phyloP scores from a whole-genome alignment of 2,888 invertebrate species.

The Agonopterix alstromeriana region DNA sequence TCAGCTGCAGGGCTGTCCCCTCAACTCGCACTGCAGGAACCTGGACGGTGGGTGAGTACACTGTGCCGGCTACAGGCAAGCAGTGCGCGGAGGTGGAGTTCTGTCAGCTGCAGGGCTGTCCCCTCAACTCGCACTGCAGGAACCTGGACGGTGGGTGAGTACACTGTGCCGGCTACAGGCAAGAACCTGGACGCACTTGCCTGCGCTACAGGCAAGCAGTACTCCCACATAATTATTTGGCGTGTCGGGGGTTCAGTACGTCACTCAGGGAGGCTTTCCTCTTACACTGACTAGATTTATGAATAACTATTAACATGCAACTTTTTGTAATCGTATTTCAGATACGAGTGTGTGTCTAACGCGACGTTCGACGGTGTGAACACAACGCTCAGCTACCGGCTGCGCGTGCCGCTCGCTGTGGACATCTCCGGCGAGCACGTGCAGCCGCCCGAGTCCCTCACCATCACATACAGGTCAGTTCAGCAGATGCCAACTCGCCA shows the following conservation, averaged over 20 bases:
- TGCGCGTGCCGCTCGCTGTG: conserved; percentile 53
- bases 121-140: conserved; percentile 85
- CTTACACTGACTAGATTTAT: too few species aligned
- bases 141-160: conserved; percentile 87
- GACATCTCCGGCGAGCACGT: conserved; percentile 15
- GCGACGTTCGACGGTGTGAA: conserved; percentile 89
- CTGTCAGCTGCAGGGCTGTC: conserved; percentile 91
- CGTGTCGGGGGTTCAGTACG: too few species aligned
- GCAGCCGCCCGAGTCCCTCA: conserved; percentile 38
- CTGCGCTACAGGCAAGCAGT: too few species aligned
- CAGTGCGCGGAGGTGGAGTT: conserved; percentile 93
- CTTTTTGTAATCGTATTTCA: conserved; percentile 11
- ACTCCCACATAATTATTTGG: too few species aligned
- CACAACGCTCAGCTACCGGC: conserved; percentile 78
- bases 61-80: conserved; percentile 88
- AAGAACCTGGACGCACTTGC: too few species aligned
- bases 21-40: conserved; percentile 87
- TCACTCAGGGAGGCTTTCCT: too few species aligned
- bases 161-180: too few species aligned
- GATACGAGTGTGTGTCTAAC: conserved; percentile 92
- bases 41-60: conserved; percentile 82
- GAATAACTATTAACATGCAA: not conserved
- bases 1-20: conserved; percentile 89
- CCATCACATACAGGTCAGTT: conserved; percentile 52
- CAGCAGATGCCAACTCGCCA: too few species aligned